Percentiles rank a stretch among this genome's conserved stretches.
Evolutionary conservation across 2,113 vertebrate species (phyloP).

Genomic region (Conger conger): DNA sequence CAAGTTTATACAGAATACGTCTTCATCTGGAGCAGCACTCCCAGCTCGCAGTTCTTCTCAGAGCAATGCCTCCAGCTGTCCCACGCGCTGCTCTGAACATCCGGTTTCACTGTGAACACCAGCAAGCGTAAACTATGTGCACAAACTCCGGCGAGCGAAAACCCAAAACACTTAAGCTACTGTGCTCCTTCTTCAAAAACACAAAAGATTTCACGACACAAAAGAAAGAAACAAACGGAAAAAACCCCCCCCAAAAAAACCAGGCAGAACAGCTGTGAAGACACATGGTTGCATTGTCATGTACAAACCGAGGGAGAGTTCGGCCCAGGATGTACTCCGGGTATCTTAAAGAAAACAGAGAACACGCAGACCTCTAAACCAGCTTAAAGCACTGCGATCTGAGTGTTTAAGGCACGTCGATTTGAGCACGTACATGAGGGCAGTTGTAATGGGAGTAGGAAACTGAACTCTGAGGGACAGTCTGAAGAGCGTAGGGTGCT

Average conservation of each 20-base stretch:
- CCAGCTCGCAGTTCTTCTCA: neutral
- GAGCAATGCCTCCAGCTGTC: constrained; percentile 12
- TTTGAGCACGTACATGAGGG: neutral
- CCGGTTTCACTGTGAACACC: neutral
- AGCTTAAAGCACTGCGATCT: neutral
- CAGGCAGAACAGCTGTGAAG: constrained; percentile 13
- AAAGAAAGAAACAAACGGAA: neutral
- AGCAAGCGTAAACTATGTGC: neutral
- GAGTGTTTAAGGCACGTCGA: neutral
- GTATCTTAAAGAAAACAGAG: neutral
- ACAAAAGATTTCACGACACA: neutral
- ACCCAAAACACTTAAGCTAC: constrained; percentile 21
- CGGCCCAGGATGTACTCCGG: neutral
- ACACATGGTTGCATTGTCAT: constrained; percentile 19
- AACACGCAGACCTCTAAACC: constrained; percentile 9
- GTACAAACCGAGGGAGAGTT: neutral
- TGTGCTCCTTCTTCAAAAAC: neutral
- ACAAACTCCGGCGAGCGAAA: constrained; percentile 4
- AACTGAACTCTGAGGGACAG: neutral
- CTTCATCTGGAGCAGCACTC: neutral
- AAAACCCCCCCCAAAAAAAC: constrained; percentile 10
- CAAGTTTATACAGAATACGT: neutral
- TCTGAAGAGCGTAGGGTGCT: neutral
- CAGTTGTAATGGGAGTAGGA: neutral
- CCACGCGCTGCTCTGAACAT: neutral